Conservation (phyloP, 2,797 vertebrate genomes). For the Fundulus diaphanus region DNA sequence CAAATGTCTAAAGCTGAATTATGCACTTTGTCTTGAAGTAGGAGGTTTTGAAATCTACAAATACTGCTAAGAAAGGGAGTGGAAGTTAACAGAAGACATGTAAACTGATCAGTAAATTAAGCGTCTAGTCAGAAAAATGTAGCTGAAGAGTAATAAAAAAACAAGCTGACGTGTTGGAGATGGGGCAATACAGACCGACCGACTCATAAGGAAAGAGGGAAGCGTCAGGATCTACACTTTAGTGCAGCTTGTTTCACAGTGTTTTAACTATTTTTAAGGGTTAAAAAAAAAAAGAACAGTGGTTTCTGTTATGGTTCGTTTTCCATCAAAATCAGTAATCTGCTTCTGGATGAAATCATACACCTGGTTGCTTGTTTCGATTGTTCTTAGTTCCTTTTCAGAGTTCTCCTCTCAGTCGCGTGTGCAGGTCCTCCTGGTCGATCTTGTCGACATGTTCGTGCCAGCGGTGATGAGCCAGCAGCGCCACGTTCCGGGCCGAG, state of each 20-base stretch:
- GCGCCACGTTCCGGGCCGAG: slow-evolving; percentile 86
- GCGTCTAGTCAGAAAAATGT: not conserved
- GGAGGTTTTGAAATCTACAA: not conserved
- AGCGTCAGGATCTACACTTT: slow-evolving; percentile 18
- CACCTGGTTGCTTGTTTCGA: not conserved
- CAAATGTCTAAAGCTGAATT: slow-evolving; percentile 4
- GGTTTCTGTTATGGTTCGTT: not conserved
- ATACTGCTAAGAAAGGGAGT: too few species aligned
- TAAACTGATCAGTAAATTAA: not conserved
- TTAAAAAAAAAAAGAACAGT: not conserved
- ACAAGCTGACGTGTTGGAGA: not conserved
- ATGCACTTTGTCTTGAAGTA: not conserved
- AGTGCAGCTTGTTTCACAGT: slow-evolving; percentile 53
- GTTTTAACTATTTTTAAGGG: slow-evolving; percentile 1
- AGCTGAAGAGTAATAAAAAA: not conserved
- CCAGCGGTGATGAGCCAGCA: slow-evolving; percentile 92
- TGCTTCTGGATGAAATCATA: not conserved
- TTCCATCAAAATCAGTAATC: not conserved
- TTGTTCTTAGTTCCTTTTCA: slow-evolving; percentile 59
- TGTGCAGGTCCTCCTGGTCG: slow-evolving; percentile 91
- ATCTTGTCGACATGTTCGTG: slow-evolving; percentile 74
- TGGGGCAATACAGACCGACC: slow-evolving; percentile 11
- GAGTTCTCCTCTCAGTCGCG: slow-evolving; percentile 88
- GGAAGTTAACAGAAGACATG: not conserved
- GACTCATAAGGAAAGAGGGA: slow-evolving; percentile 9